Evolutionary conservation across 2,888 invertebrate genomes (phyloP), one percentile per base, ranked within the genome.

Genomic region (Philereme vetulata): DNA sequence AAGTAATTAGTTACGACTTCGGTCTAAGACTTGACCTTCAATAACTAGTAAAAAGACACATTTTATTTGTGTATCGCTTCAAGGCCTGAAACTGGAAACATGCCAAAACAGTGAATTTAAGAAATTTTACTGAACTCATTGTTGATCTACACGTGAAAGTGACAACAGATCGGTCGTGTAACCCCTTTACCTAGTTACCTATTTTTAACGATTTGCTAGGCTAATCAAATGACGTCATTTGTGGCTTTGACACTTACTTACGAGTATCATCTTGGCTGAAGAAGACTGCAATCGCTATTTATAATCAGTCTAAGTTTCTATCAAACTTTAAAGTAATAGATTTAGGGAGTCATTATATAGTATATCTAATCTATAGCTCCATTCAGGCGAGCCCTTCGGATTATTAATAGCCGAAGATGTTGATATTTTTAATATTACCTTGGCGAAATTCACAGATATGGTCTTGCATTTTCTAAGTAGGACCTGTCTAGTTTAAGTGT

Each of bases 31-130:
- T 47, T 46, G 51, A 62, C 58, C 58, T 58, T 58, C 54, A 55
- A 36, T 50, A 49, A 64, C 66, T 45, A 67, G 70, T 72, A 74
- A 74, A 76, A 78, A 76, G 74, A 74, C 67, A 68, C 72, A 65
- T 78, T 82, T 86, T 86, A 87, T 86, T 86, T 85, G 77, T 76
- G 82, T 81, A n/a, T 81, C 56, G 62, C 67, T 72, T 70, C 88
- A 88, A 88, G 88, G 80, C 83, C 72, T 67, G 70, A 71, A 74
- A 74, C 74, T 78, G 76, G 85, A 82, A 81, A 77, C 6, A 8
- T 55, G 66, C 70, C 87, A 87, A 81, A 55, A 68, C 58, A 63
- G 67, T 64, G 61, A 70, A 70, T 69, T 66, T 62, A 60, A 62
- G 1, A 70, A 68, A 62, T 64, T 66, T 63, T 64, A 62, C 47